Conservation (phyloP, 2,888 invertebrate genomes). For the Pomacea canaliculata region DNA sequence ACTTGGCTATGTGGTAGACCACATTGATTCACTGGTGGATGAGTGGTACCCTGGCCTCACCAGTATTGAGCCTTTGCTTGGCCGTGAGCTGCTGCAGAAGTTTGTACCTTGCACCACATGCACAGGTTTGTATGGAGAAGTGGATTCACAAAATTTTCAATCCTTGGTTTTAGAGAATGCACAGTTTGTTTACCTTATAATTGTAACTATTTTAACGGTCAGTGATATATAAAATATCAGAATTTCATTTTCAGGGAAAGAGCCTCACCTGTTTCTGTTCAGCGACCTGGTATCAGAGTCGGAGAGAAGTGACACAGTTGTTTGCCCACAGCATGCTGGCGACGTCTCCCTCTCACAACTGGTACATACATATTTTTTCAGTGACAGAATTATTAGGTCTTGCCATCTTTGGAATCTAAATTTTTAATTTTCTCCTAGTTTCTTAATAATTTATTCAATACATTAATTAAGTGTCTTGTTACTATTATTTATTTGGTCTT, state of each 20-base stretch:
- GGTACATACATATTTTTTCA: slow-evolving; percentile 36
- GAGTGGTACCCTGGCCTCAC: slow-evolving; percentile 68
- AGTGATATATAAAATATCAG: background rate
- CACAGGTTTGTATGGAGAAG: slow-evolving; percentile 38
- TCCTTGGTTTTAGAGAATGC: no score
- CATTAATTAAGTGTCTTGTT: no score
- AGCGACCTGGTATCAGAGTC: slow-evolving; percentile 50
- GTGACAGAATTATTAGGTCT: no score
- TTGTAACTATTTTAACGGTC: no score
- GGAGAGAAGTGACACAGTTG: slow-evolving; percentile 40
- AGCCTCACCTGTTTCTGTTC: slow-evolving; percentile 48
- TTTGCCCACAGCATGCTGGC: slow-evolving; percentile 54
- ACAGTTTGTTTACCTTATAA: no score
- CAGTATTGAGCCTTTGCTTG: slow-evolving; percentile 56
- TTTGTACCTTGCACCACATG: slow-evolving; percentile 56
- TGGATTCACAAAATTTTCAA: no score
- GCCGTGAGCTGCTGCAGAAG: slow-evolving; percentile 56
- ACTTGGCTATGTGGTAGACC: slow-evolving; percentile 61
- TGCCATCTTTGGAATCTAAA: no score
- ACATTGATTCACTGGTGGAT: slow-evolving; percentile 62
- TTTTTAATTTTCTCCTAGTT: no score
- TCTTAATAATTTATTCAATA: no score
- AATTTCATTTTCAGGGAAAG: slow-evolving; percentile 25
- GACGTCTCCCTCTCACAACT: slow-evolving; percentile 48
- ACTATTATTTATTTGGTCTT: no score